A percentile compares a stretch with the other conserved stretches of the same genome.
Evolutionary conservation across 2,113 vertebrate genomes (phyloP).

Genomic region (Nipponia nippon): DNA sequence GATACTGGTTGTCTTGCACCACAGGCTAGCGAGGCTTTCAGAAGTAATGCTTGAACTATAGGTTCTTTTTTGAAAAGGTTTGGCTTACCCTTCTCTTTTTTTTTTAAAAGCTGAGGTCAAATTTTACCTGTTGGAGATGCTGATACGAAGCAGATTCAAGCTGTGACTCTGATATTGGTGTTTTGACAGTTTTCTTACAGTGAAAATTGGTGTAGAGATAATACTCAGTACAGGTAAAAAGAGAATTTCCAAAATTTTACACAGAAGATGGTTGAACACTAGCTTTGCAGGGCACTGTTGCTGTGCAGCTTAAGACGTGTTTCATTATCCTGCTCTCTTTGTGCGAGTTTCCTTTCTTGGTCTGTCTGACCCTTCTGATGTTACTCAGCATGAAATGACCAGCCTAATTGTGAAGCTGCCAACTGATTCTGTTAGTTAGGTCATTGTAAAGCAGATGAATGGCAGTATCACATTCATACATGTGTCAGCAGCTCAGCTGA

Average conservation of each 20-base stretch:
- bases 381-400: not conserved
- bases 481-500: not conserved
- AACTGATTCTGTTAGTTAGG: not conserved
- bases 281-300: not conserved
- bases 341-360: not conserved
- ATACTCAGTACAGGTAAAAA: not conserved
- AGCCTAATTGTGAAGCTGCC: fast-evolving
- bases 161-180: not conserved
- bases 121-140: not conserved
- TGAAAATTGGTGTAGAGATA: not conserved
- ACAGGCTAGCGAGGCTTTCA: not conserved
- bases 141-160: not conserved
- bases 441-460: not conserved
- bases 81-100: not conserved
- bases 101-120: not conserved
- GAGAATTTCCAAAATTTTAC: not conserved
- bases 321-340: not conserved
- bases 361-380: not conserved
- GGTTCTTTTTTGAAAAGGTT: not conserved
- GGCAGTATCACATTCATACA: not conserved
- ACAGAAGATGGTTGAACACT: not conserved
- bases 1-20: not conserved
- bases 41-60: not conserved
- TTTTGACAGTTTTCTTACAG: not conserved
- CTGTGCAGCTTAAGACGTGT: not conserved